Percentiles rank a stretch among this genome's conserved stretches.
phyloP scores from a whole-genome alignment of 2,797 vertebrate species.

The Cyclura pinguis region DNA sequence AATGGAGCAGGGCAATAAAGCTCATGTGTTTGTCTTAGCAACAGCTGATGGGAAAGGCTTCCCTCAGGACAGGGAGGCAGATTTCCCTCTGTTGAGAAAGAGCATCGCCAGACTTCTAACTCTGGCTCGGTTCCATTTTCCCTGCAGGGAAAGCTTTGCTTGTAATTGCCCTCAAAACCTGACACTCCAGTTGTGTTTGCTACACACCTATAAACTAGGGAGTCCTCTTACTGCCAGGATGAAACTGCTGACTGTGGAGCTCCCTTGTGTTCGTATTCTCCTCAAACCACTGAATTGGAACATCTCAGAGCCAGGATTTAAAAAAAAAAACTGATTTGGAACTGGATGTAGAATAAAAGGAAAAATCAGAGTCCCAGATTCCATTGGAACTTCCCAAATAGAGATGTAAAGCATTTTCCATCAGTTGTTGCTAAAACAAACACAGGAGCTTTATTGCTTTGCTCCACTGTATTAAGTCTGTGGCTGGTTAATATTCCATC shows the following conservation, averaged over 20 bases:
- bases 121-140: not conserved
- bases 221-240: not conserved
- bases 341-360: not conserved
- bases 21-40: constrained; percentile 26
- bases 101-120: constrained; percentile 8
- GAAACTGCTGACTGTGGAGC: not conserved
- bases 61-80: constrained; percentile 36
- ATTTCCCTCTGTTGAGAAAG: constrained; percentile 29
- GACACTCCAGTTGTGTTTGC: rapidly evolving
- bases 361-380: not conserved
- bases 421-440: constrained; percentile 19
- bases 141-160: not conserved
- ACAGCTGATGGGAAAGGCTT: constrained; percentile 31
- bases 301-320: not conserved
- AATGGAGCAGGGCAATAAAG: constrained; percentile 40
- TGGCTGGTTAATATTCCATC: not conserved
- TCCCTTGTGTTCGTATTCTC: not conserved
- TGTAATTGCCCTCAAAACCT: constrained; percentile 6
- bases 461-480: constrained; percentile 18
- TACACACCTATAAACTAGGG: not conserved
- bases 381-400: not conserved
- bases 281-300: not conserved
- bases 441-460: constrained; percentile 12
- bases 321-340: not conserved
- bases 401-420: constrained; percentile 14